Evolutionary conservation across 2,113 vertebrate genomes (phyloP).

Genomic region (Stigmatopora argus): DNA sequence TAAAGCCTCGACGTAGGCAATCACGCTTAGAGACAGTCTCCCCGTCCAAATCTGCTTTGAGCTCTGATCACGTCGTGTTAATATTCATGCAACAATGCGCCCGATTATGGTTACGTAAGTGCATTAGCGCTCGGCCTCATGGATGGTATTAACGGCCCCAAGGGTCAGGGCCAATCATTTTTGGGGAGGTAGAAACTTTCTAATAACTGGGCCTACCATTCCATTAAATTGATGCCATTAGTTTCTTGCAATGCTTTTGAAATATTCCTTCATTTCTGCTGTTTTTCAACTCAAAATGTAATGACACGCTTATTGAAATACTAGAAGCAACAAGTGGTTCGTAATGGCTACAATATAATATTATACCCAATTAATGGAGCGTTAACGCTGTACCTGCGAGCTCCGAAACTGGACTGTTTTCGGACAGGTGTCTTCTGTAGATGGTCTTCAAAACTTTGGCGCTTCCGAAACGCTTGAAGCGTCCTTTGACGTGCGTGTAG

Average conservation of each 20-base stretch:
- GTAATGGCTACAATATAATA: too few species aligned
- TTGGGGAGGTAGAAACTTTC: neutral
- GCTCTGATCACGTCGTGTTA: slow-evolving; percentile 32
- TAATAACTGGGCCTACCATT: neutral
- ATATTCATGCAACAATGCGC: slow-evolving; percentile 49
- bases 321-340: too few species aligned
- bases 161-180: slow-evolving; percentile 42
- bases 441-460: slow-evolving; percentile 95
- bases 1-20: neutral
- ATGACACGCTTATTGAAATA: too few species aligned
- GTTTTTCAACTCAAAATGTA: too few species aligned
- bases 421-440: slow-evolving; percentile 82
- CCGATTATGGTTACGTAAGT: slow-evolving; percentile 57
- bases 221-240: too few species aligned
- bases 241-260: too few species aligned
- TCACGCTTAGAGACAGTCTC: neutral
- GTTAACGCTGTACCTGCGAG: slow-evolving; percentile 66
- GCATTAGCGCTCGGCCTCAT: slow-evolving; percentile 46
- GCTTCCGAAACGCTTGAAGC: slow-evolving; percentile 94
- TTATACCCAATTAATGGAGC: too few species aligned
- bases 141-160: slow-evolving; percentile 42
- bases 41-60: slow-evolving; percentile 10
- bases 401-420: slow-evolving; percentile 73
- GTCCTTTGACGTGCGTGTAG: slow-evolving; percentile 87
- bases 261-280: too few species aligned